A percentile compares a stretch with the other conserved stretches of the same genome.
Evolutionary conservation across 2,113 vertebrate species (phyloP).

Genomic region (Cynoglossus semilaevis): DNA sequence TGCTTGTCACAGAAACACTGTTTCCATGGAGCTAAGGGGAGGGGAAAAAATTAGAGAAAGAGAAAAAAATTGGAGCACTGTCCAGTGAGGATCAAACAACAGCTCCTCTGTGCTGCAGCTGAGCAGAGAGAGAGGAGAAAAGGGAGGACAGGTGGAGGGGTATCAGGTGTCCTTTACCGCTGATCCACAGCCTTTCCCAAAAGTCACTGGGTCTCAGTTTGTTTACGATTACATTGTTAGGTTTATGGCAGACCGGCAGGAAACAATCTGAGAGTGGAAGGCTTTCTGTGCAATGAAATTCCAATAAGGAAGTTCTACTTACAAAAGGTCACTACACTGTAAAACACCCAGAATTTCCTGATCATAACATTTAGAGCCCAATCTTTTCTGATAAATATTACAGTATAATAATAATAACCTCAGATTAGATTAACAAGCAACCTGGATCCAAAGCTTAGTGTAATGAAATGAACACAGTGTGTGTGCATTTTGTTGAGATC

Average conservation of each 20-base stretch:
- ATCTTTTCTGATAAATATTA: background rate
- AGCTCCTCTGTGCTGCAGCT: slow-evolving; percentile 59
- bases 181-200: slow-evolving; percentile 10
- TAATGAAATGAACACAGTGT: too few relatives aligned
- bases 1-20: slow-evolving; percentile 54
- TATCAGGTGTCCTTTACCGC: slow-evolving; percentile 48
- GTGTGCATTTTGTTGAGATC: too few relatives aligned
- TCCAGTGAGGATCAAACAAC: slow-evolving; percentile 64
- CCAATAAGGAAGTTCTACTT: background rate
- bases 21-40: slow-evolving; percentile 68
- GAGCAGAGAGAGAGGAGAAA: slow-evolving; percentile 15
- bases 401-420: too few relatives aligned
- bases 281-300: background rate
- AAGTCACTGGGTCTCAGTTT: background rate
- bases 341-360: background rate
- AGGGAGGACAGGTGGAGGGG: slow-evolving; percentile 56
- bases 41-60: slow-evolving; percentile 27
- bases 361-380: background rate
- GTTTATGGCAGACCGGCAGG: slow-evolving; percentile 5
- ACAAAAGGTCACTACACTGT: background rate
- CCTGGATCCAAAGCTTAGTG: too few relatives aligned
- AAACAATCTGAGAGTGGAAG: slow-evolving; percentile 5
- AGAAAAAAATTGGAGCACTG: slow-evolving; percentile 44
- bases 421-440: too few relatives aligned
- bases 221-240: slow-evolving; percentile 12